Percentiles rank a stretch among this genome's conserved stretches.
Conservation (phyloP, 2,888 invertebrate species). For the Cataglyphis albicans region DNA sequence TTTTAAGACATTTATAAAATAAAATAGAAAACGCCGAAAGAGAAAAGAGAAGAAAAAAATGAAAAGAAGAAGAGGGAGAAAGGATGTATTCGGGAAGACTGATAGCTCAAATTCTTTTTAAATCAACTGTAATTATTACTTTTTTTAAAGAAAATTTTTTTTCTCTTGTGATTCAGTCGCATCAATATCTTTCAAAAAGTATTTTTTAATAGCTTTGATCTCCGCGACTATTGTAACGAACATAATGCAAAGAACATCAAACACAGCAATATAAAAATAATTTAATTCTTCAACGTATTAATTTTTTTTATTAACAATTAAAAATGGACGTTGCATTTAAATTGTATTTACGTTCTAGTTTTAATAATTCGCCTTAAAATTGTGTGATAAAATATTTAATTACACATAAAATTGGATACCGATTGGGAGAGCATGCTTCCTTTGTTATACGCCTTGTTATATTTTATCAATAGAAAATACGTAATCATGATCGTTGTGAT, state of each 20-base stretch:
- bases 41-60: conserved; percentile 18
- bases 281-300: background rate
- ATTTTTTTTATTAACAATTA: background rate
- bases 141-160: conserved; percentile 52
- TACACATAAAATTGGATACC: background rate
- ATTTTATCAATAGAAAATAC: conserved; percentile 43
- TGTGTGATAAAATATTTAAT: conserved; percentile 3
- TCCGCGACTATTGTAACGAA: background rate
- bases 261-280: background rate
- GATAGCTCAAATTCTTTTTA: conserved; percentile 62
- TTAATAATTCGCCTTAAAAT: background rate
- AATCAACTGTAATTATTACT: conserved; percentile 57
- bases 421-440: background rate
- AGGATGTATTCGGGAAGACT: conserved; percentile 67
- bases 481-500: conserved; percentile 27
- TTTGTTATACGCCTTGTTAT: conserved; percentile 24
- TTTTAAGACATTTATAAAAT: conserved; percentile 65
- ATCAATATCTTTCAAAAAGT: background rate
- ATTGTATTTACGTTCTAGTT: background rate
- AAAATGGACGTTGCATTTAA: background rate
- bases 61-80: too few species aligned
- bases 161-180: background rate
- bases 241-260: background rate
- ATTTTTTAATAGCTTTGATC: conserved; percentile 1
- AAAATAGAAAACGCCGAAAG: conserved; percentile 57